phyloP scores from a whole-genome alignment of 2,797 vertebrate genomes.

The Gymnothorax reevesii region DNA sequence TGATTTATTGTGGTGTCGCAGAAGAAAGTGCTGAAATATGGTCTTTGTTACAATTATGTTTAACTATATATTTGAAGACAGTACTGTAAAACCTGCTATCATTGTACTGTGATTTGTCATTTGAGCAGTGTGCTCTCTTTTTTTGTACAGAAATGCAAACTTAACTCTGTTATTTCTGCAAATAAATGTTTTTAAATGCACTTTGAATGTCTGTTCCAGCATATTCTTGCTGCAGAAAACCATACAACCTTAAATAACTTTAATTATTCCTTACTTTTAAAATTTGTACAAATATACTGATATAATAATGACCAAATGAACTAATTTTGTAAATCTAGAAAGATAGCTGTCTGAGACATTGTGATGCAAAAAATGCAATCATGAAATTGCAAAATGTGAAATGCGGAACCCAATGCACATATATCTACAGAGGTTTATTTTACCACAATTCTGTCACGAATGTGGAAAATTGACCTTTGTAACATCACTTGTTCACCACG shows the following conservation, averaged over 20 bases:
- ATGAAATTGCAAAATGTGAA: not conserved
- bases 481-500: slow-evolving; percentile 2
- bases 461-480: slow-evolving; percentile 11
- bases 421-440: not conserved
- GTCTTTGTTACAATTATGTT: slow-evolving; percentile 1
- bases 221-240: not conserved
- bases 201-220: not conserved
- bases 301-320: not conserved
- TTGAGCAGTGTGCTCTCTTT: not conserved
- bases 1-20: not conserved
- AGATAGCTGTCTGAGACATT: not conserved
- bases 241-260: not conserved
- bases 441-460: not conserved
- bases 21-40: slow-evolving; percentile 5
- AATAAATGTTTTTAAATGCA: not conserved
- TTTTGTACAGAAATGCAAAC: not conserved
- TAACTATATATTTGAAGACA: slow-evolving; percentile 1
- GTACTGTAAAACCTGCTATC: slow-evolving; percentile 26
- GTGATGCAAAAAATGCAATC: not conserved
- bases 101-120: slow-evolving; percentile 7
- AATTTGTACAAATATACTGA: not conserved
- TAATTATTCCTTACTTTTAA: not conserved
- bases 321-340: not conserved
- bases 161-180: not conserved
- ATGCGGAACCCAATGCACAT: not conserved